Evolutionary conservation across 1,140 invertebrate genomes (phyloP).

Genomic region (Cardiocondyla obscurior): DNA sequence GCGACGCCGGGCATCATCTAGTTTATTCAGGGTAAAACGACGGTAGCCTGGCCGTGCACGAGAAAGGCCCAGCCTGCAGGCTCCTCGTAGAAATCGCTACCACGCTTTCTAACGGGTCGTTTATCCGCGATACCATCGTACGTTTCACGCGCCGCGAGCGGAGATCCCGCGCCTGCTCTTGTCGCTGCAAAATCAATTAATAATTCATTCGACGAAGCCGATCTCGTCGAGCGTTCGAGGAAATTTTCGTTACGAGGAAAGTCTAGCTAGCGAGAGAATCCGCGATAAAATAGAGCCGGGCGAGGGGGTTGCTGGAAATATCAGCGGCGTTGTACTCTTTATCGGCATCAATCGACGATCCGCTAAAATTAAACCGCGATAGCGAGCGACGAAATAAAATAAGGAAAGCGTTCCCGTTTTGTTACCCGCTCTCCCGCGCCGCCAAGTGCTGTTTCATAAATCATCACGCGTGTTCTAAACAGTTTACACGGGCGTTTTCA

Average conservation of each 20-base stretch:
- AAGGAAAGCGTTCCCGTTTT: not conserved
- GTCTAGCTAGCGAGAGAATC: not conserved
- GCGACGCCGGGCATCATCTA: not conserved
- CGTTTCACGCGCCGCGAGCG: not conserved
- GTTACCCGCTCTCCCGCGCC: not conserved
- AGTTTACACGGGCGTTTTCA: conserved; percentile 11
- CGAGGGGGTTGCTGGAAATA: too few relatives aligned
- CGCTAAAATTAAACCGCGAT: conserved; percentile 24
- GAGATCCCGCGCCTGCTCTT: not conserved
- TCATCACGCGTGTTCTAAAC: not conserved
- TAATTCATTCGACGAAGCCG: not conserved
- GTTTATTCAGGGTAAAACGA: not conserved
- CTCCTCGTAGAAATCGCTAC: conserved; percentile 2
- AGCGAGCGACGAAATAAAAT: not conserved
- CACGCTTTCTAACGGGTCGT: conserved; percentile 27
- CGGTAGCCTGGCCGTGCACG: not conserved
- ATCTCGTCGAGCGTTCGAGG: not conserved
- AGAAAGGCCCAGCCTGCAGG: not conserved
- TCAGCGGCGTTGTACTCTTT: too few relatives aligned
- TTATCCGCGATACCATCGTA: conserved; percentile 1
- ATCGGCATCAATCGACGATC: not conserved
- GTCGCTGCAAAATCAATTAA: not conserved
- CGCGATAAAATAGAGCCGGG: not conserved
- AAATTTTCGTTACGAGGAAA: not conserved
- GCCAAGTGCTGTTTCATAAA: not conserved